Percentiles rank a stretch among this genome's conserved stretches.
Evolutionary conservation across 2,888 invertebrate genomes (phyloP).

Genomic region (Eucera pruinosa): DNA sequence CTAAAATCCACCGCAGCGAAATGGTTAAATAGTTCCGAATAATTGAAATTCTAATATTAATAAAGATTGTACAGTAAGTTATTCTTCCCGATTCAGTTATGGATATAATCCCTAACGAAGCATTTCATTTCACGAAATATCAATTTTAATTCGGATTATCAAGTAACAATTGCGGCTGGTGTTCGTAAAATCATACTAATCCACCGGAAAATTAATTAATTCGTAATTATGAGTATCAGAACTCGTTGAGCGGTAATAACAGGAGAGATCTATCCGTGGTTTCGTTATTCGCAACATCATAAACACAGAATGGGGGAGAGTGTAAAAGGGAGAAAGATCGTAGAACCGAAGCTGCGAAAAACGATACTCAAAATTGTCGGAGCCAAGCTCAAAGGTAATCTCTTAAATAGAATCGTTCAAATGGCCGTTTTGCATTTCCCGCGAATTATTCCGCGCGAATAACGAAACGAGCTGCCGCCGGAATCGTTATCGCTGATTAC

Average conservation of each 20-base stretch:
- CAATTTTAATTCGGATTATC: constrained; percentile 12
- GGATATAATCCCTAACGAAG: no score
- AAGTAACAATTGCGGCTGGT: neutral
- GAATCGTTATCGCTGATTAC: constrained; percentile 72
- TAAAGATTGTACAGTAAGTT: no score
- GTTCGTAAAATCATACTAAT: constrained; percentile 25
- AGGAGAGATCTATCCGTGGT: constrained; percentile 7
- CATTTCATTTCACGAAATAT: neutral
- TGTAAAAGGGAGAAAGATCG: neutral
- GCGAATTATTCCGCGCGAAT: constrained; percentile 66
- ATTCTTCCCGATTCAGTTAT: no score
- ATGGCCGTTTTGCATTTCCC: constrained; percentile 62
- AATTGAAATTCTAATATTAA: no score
- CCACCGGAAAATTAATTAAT: constrained; percentile 30
- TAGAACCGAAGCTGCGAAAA: neutral
- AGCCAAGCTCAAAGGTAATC: constrained; percentile 34
- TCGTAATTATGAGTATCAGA: constrained; percentile 14
- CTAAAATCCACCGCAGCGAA: no score
- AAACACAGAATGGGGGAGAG: neutral
- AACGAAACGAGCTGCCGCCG: constrained; percentile 65
- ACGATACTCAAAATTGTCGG: constrained; percentile 17
- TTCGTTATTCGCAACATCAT: constrained; percentile 3
- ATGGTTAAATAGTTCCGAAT: no score
- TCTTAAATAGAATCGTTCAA: constrained; percentile 56
- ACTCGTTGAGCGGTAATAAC: constrained; percentile 4